Conservation (phyloP, 2,113 vertebrate species). For the Notechis scutatus region DNA sequence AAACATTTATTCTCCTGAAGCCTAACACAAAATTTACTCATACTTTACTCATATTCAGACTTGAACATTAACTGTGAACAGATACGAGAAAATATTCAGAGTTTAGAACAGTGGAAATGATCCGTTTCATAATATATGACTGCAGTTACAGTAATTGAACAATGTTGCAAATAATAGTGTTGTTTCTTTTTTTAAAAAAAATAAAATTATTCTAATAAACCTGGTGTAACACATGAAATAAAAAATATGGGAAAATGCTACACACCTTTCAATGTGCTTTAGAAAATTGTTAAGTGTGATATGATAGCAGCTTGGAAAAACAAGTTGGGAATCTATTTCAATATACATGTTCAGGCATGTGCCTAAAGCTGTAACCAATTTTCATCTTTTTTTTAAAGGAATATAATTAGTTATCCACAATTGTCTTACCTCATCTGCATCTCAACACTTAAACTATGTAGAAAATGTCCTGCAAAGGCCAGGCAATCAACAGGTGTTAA, state of each 20-base stretch:
- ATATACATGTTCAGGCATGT: not conserved
- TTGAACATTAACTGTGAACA: not conserved
- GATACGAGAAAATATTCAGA: not conserved
- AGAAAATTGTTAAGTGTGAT: not conserved
- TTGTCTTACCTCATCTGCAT: constrained; percentile 93
- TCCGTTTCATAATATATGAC: not conserved
- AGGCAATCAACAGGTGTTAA: constrained; percentile 95
- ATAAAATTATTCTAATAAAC: not conserved
- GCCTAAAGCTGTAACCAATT: not conserved
- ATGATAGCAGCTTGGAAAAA: not conserved
- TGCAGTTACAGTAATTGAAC: not conserved
- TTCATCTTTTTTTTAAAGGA: not conserved
- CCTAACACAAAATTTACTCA: not conserved
- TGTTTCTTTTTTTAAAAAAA: not conserved
- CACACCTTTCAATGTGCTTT: not conserved
- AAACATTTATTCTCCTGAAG: not conserved
- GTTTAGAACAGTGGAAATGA: not conserved
- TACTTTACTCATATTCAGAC: not conserved
- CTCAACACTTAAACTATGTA: constrained; percentile 94
- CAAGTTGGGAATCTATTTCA: not conserved
- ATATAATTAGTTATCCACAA: not conserved
- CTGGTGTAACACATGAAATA: not conserved
- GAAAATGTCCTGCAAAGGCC: constrained; percentile 93
- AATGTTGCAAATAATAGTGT: not conserved
- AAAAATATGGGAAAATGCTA: not conserved